Evolutionary conservation across 2,113 vertebrate genomes (phyloP), one percentile per base, ranked within the genome.

Genomic region (Macheiramphus alcinus): DNA sequence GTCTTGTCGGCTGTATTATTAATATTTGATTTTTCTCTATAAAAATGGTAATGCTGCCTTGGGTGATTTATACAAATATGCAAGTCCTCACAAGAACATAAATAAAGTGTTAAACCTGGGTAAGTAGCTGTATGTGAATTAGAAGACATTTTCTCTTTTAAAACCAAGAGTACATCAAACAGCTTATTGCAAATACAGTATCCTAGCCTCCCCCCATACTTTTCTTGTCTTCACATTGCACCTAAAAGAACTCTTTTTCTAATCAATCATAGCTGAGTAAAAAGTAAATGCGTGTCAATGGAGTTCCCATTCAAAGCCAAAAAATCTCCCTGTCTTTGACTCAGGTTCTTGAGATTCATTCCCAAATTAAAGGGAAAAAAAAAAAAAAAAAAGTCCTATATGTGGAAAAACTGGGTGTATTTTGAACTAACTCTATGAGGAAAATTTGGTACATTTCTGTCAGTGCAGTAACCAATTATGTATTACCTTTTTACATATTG

Each of bases 21-120:
- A 97, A 79, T 88, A 82, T 89, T 87, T 90, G 11, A 82, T 93
- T 84, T 96, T 94, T 82, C 29, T 68, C 29, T 73, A 18, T 59
- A 78, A 83, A 90, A 90, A 68, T 72, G 9, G 3, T 71, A 90
- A 79, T 67, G 23, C 15, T 74, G 29, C 16, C 73, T 72, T 94
- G 43, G 25, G 22, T 90, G 21, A 93, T 75, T 79, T 89, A 40
- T 80, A 73, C 0, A 2, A 94, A 94, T 82, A 80, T 42, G 9
- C 7, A 45, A 81, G 48, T 70, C 31, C 36, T 63, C 38, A 72
- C 40, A 86, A 89, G 6, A 80, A 9, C 13, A 55, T 48, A 65
- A 34, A 53, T 47, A 47, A 85, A 78, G 13, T 52, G 26, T 45
- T 79, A 91, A 93, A 34, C 14, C 31, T 78, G 26, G 5, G 5